phyloP scores from a whole-genome alignment of 2,797 vertebrate genomes.

The Lagorchestes hirsutus region DNA sequence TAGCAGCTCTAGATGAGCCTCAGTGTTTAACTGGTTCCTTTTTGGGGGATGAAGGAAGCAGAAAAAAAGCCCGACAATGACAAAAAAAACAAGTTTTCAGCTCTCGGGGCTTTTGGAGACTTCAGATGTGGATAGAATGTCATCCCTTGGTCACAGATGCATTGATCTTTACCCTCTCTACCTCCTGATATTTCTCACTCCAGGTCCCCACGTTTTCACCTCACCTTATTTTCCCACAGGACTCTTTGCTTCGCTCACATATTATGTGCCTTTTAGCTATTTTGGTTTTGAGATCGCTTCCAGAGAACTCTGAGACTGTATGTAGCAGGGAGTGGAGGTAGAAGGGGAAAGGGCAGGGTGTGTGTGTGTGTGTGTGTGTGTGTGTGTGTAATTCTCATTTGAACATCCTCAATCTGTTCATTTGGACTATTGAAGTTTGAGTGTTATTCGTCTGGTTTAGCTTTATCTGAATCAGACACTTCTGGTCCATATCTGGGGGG shows the following conservation, averaged over 20 bases:
- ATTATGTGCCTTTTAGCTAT: constrained; percentile 15
- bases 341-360: not conserved
- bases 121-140: constrained; percentile 70
- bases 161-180: constrained; percentile 40
- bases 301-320: constrained; percentile 2
- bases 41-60: constrained; percentile 60
- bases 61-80: not conserved
- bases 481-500: not conserved
- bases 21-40: constrained; percentile 74
- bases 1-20: constrained; percentile 65
- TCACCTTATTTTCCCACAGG: constrained; percentile 42
- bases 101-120: constrained; percentile 63
- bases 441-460: constrained; percentile 16
- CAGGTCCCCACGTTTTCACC: constrained; percentile 70
- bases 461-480: constrained; percentile 27
- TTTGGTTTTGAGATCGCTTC: constrained; percentile 27
- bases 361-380: not conserved
- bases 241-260: constrained; percentile 55
- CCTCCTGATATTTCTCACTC: constrained; percentile 56
- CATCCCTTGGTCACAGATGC: constrained; percentile 51
- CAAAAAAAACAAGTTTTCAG: constrained; percentile 82
- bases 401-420: not conserved
- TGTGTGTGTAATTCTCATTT: not conserved
- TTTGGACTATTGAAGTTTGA: constrained; percentile 52
- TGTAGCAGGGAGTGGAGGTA: not conserved